Percentiles rank a stretch among this genome's conserved stretches.
Evolutionary conservation across 2,888 invertebrate genomes (phyloP).

Genomic region (Glaucopsyche alexis): DNA sequence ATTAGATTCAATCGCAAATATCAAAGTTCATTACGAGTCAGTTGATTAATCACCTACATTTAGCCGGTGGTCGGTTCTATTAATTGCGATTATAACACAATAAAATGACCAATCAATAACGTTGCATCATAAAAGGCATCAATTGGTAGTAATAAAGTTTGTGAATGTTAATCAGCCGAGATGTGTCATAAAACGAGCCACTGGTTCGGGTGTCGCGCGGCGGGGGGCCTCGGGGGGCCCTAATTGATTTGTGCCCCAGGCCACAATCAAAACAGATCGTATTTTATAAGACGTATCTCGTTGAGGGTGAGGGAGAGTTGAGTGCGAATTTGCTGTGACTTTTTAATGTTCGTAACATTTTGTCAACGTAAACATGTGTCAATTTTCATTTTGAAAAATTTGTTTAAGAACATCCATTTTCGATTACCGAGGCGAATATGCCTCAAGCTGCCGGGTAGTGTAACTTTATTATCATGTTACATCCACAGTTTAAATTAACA

Average conservation of each 20-base stretch:
- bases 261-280: constrained; percentile 82
- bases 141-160: constrained; percentile 73
- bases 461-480: neutral
- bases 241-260: constrained; percentile 81
- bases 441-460: neutral
- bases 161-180: constrained; percentile 78
- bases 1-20: too few relatives aligned
- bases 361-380: neutral
- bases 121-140: constrained; percentile 46
- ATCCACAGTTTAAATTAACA: neutral
- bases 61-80: constrained; percentile 5
- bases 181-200: constrained; percentile 79
- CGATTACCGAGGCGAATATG: neutral
- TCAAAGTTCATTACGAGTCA: neutral
- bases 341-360: constrained; percentile 3
- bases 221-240: constrained; percentile 67
- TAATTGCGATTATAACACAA: constrained; percentile 36
- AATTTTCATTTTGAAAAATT: neutral
- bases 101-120: constrained; percentile 53
- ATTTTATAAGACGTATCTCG: constrained; percentile 77
- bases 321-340: constrained; percentile 39
- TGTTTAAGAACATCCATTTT: neutral
- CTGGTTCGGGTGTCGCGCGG: constrained; percentile 73
- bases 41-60: neutral
- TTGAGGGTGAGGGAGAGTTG: constrained; percentile 48